Conservation (phyloP, 37 sponge, comb jelly and placozoan species). For the Axinella damicornis region DNA sequence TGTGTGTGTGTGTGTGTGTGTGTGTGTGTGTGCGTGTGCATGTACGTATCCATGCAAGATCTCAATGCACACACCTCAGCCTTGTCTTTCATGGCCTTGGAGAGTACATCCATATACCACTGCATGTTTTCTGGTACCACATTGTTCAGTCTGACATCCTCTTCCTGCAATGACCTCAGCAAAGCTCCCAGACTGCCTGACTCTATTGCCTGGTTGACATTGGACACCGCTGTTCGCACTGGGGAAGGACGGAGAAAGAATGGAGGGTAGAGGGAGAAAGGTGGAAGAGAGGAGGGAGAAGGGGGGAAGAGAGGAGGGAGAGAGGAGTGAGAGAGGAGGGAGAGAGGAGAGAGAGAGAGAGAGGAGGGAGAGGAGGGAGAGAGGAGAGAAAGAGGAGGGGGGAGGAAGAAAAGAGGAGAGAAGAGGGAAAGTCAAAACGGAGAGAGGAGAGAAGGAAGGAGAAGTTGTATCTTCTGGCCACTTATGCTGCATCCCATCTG, state of each 20-base stretch:
- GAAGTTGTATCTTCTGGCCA: too few species aligned
- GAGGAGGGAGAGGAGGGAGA: too few species aligned
- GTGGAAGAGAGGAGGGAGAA: not conserved
- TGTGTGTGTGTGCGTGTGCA: too few species aligned
- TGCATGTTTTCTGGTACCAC: conserved; percentile 64
- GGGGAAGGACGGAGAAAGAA: not conserved
- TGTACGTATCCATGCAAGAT: too few species aligned
- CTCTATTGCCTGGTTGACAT: conserved; percentile 70
- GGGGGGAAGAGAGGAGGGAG: not conserved
- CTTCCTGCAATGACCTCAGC: conserved; percentile 45
- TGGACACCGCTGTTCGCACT: conserved; percentile 47
- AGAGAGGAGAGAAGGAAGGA: too few species aligned
- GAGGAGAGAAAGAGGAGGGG: not conserved
- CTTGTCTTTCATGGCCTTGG: conserved; percentile 72
- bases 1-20: too few species aligned
- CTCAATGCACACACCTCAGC: conserved; percentile 21
- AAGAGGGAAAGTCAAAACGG: too few species aligned
- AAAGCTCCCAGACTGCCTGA: conserved; percentile 42
- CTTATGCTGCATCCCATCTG: too few species aligned
- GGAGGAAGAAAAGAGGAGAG: not conserved
- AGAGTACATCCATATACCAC: conserved; percentile 86
- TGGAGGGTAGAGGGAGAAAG: not conserved
- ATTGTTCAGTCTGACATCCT: conserved; percentile 52
- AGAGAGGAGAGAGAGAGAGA: too few species aligned
- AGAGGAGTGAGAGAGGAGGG: not conserved